These are phyloP conservation scores for Yponomeuta cagnagella DNA, from an alignment of 2,888 invertebrate species.

Conservation along the genomic window DNA sequence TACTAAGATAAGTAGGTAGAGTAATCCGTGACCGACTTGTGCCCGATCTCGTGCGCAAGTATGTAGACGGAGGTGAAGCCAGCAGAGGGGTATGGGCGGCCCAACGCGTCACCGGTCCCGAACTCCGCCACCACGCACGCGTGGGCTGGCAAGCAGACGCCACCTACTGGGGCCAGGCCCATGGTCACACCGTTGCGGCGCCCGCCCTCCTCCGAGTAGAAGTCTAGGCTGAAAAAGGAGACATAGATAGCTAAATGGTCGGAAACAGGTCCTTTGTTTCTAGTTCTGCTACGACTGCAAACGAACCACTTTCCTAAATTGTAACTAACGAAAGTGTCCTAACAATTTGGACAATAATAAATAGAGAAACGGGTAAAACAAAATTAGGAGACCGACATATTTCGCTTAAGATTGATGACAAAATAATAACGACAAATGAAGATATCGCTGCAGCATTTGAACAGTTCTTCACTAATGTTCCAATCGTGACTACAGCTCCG, in stretches of 20 bases:
- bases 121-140: constrained; percentile 87
- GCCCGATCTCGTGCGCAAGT: constrained; percentile 89
- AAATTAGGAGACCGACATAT: no score
- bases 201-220: constrained; percentile 82
- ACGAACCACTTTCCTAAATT: no score
- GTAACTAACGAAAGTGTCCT: no score
- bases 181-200: constrained; percentile 83
- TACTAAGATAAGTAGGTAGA: not conserved
- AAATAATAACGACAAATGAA: no score
- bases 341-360: no score
- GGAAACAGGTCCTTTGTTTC: no score
- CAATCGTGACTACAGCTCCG: no score
- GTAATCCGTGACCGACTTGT: constrained; percentile 77
- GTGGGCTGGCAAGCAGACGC: constrained; percentile 82
- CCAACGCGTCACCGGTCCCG: constrained; percentile 82
- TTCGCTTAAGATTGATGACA: no score
- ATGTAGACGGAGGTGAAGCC: constrained; percentile 90
- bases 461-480: no score
- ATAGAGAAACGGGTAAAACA: no score
- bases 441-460: no score
- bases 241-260: not conserved
- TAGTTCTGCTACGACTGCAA: no score
- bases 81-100: constrained; percentile 87
- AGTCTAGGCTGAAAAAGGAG: constrained; percentile 76
- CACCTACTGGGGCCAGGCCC: constrained; percentile 88